Evolutionary conservation across 1,140 invertebrate species (phyloP).

Genomic region (Atta cephalotes): DNA sequence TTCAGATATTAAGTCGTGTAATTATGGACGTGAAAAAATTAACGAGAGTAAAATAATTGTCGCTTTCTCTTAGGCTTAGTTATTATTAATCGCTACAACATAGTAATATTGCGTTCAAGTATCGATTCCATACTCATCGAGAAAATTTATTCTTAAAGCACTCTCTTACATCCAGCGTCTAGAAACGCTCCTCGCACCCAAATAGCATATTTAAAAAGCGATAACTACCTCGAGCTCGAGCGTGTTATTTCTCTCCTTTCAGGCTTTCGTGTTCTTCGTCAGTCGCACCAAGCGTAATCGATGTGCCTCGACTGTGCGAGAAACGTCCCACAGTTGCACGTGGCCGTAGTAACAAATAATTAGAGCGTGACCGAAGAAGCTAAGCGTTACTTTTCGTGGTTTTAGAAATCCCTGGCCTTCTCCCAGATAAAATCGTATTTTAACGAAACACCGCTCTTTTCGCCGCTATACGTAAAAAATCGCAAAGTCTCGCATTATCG

Average conservation of each 20-base stretch:
- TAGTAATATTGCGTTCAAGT: background rate
- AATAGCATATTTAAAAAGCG: conserved; percentile 29
- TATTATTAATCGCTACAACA: background rate
- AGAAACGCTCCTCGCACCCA: background rate
- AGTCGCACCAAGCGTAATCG: conserved; percentile 11
- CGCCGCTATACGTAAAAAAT: conserved; percentile 1
- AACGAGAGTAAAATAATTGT: conserved; percentile 11
- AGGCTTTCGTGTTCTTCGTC: background rate
- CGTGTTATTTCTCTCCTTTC: conserved; percentile 10
- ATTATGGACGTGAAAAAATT: background rate
- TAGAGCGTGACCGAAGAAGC: conserved; percentile 57
- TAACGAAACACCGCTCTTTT: conserved; percentile 27
- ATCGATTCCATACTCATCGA: background rate
- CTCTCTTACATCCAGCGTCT: conserved; percentile 16
- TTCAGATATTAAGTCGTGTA: background rate
- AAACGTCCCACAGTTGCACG: conserved; percentile 5
- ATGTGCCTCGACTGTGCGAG: background rate
- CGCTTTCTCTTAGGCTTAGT: conserved; percentile 3
- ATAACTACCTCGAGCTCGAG: background rate
- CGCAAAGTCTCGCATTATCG: background rate
- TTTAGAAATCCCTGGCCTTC: conserved; percentile 33
- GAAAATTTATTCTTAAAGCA: background rate
- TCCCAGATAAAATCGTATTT: conserved; percentile 7
- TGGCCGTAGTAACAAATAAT: conserved; percentile 45
- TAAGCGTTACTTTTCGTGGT: conserved; percentile 47